Percentiles rank a stretch among this genome's conserved stretches.
Conservation (phyloP, 2,888 invertebrate genomes). For the Leucozona laternaria region DNA sequence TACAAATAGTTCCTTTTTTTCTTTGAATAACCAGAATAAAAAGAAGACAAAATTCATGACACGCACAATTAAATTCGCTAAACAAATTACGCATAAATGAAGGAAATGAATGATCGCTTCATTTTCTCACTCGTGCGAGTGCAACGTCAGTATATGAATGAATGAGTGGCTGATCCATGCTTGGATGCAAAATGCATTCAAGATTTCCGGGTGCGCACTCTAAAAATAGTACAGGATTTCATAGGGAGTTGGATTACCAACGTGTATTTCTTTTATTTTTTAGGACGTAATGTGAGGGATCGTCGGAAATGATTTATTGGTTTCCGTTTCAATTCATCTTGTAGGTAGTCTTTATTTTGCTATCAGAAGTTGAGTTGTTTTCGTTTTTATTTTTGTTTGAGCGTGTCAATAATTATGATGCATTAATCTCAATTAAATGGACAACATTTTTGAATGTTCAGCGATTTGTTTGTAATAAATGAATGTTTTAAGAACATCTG, state of each 20-base stretch:
- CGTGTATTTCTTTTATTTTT: constrained; percentile 1
- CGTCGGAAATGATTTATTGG: constrained; percentile 70
- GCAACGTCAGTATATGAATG: constrained; percentile 52
- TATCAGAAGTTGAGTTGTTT: constrained; percentile 18
- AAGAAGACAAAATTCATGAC: constrained; percentile 41
- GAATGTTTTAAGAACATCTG: too few relatives aligned
- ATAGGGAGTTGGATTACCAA: constrained; percentile 54
- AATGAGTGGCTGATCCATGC: constrained; percentile 64
- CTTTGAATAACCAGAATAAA: neutral
- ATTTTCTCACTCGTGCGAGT: constrained; percentile 67
- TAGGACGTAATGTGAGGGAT: constrained; percentile 42
- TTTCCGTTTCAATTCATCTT: constrained; percentile 57
- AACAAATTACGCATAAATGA: constrained; percentile 64
- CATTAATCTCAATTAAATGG: constrained; percentile 62
- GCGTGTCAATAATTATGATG: neutral
- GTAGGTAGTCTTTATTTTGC: constrained; percentile 25
- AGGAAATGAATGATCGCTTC: constrained; percentile 72
- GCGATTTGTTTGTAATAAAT: constrained; percentile 51
- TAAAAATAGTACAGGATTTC: constrained; percentile 67
- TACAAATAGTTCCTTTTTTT: neutral
- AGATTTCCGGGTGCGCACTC: constrained; percentile 67
- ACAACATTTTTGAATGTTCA: constrained; percentile 29
- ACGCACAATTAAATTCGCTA: constrained; percentile 70
- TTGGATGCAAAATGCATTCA: constrained; percentile 71
- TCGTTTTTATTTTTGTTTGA: neutral